Evolutionary conservation across 53 echinoderm and acorn worm genomes (phyloP).

Genomic region (Echinometra lucunter): DNA sequence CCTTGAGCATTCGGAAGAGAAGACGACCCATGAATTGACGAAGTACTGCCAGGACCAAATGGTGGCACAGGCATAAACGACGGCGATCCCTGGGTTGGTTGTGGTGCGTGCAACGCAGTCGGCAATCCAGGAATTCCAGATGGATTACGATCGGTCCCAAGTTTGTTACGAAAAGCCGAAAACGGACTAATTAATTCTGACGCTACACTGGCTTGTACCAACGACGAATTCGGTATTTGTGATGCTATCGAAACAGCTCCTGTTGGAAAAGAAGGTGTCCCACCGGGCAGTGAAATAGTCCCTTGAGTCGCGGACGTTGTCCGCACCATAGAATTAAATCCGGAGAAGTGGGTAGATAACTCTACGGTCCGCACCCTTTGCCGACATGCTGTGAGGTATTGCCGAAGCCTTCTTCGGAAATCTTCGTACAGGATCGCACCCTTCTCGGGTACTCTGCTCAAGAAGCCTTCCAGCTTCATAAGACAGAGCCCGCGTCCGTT

Average conservation of each 20-base stretch:
- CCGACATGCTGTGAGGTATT: conserved; percentile 49
- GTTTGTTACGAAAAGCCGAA: neutral
- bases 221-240: neutral
- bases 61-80: neutral
- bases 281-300: neutral
- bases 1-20: conserved; percentile 5
- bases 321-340: too few relatives aligned
- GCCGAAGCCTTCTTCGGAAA: conserved; percentile 69
- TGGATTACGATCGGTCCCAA: conserved; percentile 21
- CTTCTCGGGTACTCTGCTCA: conserved; percentile 52
- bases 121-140: neutral
- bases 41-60: neutral
- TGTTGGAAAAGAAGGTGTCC: neutral
- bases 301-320: neutral
- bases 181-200: conserved; percentile 23
- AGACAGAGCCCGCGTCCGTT: conserved; percentile 59
- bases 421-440: conserved; percentile 67
- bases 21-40: neutral
- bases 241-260: neutral
- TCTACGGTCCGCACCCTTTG: conserved; percentile 63
- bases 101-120: neutral
- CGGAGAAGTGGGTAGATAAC: too few relatives aligned
- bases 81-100: neutral
- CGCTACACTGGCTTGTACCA: neutral
- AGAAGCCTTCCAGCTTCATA: conserved; percentile 53